Evolutionary conservation across 2,888 invertebrate species (phyloP).

Genomic region (Leptopilina syphax): DNA sequence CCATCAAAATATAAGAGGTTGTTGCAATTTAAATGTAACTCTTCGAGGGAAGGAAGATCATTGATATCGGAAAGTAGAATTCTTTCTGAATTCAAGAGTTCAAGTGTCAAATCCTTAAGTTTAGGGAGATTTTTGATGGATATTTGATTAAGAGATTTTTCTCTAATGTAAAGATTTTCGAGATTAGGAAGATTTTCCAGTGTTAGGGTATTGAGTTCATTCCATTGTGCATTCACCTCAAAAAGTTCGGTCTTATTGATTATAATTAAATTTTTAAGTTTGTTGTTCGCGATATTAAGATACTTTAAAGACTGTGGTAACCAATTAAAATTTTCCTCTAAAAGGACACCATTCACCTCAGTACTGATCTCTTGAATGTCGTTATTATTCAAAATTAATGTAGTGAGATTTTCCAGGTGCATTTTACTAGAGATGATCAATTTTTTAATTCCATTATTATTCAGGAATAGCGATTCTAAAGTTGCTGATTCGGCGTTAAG

Average conservation of each 20-base stretch:
- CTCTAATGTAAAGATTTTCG: background rate
- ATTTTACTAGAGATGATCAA: background rate
- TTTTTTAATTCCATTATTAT: background rate
- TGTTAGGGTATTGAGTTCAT: background rate
- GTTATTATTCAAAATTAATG: background rate
- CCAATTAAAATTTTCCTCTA: background rate
- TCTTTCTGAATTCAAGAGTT: background rate
- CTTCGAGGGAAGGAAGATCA: background rate
- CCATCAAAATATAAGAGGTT: background rate
- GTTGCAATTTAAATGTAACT: background rate
- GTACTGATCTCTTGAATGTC: background rate
- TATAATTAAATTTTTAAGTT: background rate
- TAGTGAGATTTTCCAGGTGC: background rate
- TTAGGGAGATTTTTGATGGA: background rate
- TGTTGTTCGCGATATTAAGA: background rate
- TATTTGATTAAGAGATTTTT: background rate
- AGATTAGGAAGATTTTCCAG: slow-evolving; percentile 6
- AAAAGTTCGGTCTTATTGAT: background rate
- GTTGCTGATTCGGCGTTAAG: background rate
- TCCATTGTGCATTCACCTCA: background rate
- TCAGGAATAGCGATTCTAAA: background rate
- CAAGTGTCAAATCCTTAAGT: background rate
- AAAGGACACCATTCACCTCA: background rate
- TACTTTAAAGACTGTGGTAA: background rate
- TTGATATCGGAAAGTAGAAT: background rate